A percentile compares a stretch with the other conserved stretches of the same genome.
Evolutionary conservation across 2,888 invertebrate genomes (phyloP).

Genomic region (Vandiemenella viatica): DNA sequence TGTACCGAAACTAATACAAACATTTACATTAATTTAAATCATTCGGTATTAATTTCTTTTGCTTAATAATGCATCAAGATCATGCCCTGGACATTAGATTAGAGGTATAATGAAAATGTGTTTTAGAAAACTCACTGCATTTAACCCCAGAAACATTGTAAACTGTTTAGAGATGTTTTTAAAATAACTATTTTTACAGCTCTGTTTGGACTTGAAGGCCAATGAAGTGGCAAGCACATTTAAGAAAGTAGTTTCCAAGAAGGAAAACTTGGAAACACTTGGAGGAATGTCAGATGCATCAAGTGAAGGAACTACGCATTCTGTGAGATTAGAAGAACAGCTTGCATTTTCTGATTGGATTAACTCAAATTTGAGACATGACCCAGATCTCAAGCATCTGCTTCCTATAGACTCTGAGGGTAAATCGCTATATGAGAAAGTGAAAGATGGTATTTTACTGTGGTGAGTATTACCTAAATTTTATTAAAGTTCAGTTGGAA

Average conservation of each 20-base stretch:
- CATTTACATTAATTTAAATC: no score
- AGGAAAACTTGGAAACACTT: slow-evolving; percentile 79
- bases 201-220: slow-evolving; percentile 75
- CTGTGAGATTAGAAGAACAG: slow-evolving; percentile 87
- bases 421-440: slow-evolving; percentile 78
- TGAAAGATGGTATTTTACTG: slow-evolving; percentile 87
- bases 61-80: no score
- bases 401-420: slow-evolving; percentile 87
- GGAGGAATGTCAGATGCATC: slow-evolving; percentile 90
- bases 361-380: slow-evolving; percentile 79
- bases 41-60: no score
- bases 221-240: slow-evolving; percentile 86
- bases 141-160: no score
- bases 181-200: slow-evolving; percentile 27
- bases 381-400: slow-evolving; percentile 76
- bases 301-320: slow-evolving; percentile 91
- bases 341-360: slow-evolving; percentile 98
- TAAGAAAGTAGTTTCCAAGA: slow-evolving; percentile 81
- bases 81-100: no score
- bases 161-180: no score
- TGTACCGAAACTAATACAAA: no score
- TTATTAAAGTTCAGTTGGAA: slow-evolving; percentile 2
- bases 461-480: slow-evolving; percentile 44
- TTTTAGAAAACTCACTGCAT: no score
- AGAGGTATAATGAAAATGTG: no score